Evolutionary conservation across 2,113 vertebrate species (phyloP).

Genomic region (Agapornis roseicollis): DNA sequence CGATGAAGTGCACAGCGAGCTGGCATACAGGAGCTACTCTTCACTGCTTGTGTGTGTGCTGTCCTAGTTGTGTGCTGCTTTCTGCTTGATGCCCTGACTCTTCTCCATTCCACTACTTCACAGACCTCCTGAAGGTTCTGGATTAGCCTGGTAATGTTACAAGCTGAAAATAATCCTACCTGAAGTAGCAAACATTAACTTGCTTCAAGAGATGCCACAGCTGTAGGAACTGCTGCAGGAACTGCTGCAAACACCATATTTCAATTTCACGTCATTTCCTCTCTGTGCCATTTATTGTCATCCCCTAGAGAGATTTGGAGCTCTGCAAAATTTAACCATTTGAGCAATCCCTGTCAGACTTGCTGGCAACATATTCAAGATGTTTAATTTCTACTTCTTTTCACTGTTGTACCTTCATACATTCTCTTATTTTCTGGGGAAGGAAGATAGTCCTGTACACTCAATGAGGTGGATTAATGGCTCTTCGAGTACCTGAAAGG

Average conservation of each 20-base stretch:
- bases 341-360: background rate
- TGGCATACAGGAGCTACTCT: accelerated
- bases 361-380: background rate
- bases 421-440: background rate
- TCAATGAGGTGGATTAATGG: background rate
- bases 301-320: background rate
- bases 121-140: background rate
- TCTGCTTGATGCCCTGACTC: background rate
- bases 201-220: background rate
- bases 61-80: background rate
- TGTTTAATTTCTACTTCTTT: background rate
- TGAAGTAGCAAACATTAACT: background rate
- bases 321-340: background rate
- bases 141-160: background rate
- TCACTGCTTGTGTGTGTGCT: accelerated
- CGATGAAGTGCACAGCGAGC: background rate
- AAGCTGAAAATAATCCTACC: background rate
- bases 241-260: background rate
- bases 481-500: background rate
- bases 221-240: background rate
- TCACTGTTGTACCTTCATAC: background rate
- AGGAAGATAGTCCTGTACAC: background rate
- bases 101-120: background rate
- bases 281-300: background rate
- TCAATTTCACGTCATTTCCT: background rate